Conservation (phyloP, 2,888 invertebrate genomes). For the Harpalus rufipes region DNA sequence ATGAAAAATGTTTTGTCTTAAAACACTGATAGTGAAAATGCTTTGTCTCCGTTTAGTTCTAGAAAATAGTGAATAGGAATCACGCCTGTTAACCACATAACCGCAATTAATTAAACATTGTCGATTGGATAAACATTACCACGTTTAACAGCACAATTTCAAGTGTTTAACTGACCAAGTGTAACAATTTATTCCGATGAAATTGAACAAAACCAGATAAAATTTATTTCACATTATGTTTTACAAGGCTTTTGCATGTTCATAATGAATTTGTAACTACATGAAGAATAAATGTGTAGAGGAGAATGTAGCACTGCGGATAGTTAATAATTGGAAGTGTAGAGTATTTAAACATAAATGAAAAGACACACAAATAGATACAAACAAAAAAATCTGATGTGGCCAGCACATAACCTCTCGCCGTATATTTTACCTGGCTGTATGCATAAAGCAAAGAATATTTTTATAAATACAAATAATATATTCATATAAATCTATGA, state of each 20-base stretch:
- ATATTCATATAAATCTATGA: too few relatives aligned
- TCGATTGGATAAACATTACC: background rate
- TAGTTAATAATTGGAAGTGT: too few relatives aligned
- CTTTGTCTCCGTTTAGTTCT: background rate
- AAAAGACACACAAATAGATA: too few relatives aligned
- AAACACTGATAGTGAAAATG: background rate
- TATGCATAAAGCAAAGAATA: too few relatives aligned
- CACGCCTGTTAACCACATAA: background rate
- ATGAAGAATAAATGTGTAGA: too few relatives aligned
- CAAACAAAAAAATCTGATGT: too few relatives aligned
- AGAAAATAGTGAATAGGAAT: background rate
- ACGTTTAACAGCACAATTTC: background rate
- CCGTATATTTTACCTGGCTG: too few relatives aligned
- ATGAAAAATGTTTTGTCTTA: background rate
- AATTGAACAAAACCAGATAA: background rate
- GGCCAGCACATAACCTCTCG: too few relatives aligned
- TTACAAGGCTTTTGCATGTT: background rate
- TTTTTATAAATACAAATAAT: too few relatives aligned
- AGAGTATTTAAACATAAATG: too few relatives aligned
- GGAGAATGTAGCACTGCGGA: too few relatives aligned
- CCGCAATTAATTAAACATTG: conserved; percentile 1
- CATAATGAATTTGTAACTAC: too few relatives aligned
- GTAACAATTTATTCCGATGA: background rate
- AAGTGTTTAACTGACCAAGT: background rate
- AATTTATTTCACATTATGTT: background rate